phyloP scores from a whole-genome alignment of 2,113 vertebrate genomes.

The Apodemus speciosus region DNA sequence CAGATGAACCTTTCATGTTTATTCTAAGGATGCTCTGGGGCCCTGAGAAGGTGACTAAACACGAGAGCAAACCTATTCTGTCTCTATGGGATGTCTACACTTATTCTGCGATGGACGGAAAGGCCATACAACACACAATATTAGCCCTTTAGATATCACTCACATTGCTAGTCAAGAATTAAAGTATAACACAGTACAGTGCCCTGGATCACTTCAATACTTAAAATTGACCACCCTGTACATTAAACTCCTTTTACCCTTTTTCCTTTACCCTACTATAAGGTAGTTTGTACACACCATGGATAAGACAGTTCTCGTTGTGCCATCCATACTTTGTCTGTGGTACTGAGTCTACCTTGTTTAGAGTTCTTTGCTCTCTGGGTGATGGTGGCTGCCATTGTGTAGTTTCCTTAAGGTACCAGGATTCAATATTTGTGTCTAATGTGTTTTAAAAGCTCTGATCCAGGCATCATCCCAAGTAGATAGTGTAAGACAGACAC shows the following conservation, averaged over 20 bases:
- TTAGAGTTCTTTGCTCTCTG: not conserved
- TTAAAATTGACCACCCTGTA: not conserved
- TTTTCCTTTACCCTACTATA: not conserved
- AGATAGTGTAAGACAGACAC: not conserved
- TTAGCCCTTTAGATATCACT: not conserved
- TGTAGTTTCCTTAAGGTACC: not conserved
- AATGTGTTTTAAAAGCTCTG: not conserved
- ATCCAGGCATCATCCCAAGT: not conserved
- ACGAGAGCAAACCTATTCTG: not conserved
- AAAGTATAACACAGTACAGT: not conserved
- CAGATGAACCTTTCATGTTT: not conserved
- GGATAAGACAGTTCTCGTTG: not conserved
- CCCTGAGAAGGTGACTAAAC: not conserved
- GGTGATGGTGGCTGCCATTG: not conserved
- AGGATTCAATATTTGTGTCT: not conserved
- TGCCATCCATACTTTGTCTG: not conserved
- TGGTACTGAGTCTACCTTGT: not conserved
- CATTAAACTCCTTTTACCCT: not conserved
- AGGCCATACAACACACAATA: too few relatives aligned
- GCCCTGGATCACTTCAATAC: not conserved
- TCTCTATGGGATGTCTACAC: not conserved
- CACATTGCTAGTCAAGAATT: not conserved
- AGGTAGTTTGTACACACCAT: not conserved
- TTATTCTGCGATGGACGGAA: not conserved
- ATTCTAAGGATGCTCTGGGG: too few relatives aligned